Evolutionary conservation across 2,888 invertebrate genomes (phyloP), one percentile per base, ranked within the genome.

Genomic region (Sesia apiformis): DNA sequence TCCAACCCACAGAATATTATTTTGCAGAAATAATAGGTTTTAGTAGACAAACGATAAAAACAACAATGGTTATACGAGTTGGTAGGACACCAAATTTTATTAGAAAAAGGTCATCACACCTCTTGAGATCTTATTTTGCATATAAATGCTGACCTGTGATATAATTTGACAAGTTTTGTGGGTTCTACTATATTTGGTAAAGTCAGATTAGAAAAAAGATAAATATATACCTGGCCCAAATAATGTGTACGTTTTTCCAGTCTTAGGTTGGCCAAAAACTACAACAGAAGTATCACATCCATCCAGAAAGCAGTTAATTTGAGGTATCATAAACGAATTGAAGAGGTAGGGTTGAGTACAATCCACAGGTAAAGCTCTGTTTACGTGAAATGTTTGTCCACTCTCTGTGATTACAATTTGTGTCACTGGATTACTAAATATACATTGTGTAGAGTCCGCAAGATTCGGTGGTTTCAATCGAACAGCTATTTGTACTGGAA

Each of bases 211-310:
- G n/a, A n/a, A n/a, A n/a, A n/a, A n/a, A n/a, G 5, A 49, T n/a
- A 23, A 23, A 4, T 50, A 50, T 6, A 91, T 88, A 64, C 93
- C 94, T 65, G 93, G 92, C 0, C 94, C 95, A 79, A 93, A 91
- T 41, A 95, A 78, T 0, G 94, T 93, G 68, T 94, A 94, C 3
- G 93, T 93, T 81, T 95, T 95, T 8, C 95, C 95, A 53, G 93
- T 92, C 42, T 87, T 90, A 5, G 84, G 81, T 72, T 94, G 93
- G 0, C 94, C 94, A 67, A 93, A 91, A 39, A 93, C 91, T 5
- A 94, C 93, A 49, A 94, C 91, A 2, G 94, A 94, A n/a, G 94
- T 93, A 81, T 94, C 94, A 70, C 93, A 94, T 38, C 94, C 94
- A 78, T 94, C 94, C 52, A 94, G 74, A 62, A 94, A 91, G 63